phyloP scores from a whole-genome alignment of 2,113 vertebrate genomes.

The Oncorhynchus keta region DNA sequence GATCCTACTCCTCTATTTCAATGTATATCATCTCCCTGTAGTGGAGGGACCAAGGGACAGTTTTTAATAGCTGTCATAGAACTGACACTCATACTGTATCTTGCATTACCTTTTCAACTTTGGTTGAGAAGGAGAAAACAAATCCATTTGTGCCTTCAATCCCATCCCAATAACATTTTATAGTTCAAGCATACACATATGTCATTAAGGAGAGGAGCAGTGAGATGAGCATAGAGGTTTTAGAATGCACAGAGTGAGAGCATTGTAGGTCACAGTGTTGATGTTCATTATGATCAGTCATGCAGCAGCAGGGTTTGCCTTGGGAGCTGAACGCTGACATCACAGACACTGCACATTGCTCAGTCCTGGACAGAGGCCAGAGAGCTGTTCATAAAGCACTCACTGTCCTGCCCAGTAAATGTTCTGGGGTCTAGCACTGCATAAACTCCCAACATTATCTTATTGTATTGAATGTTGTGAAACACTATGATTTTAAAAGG shows the following conservation, averaged over 20 bases:
- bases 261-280: constrained; percentile 4
- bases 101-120: constrained; percentile 1
- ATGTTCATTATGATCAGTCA: constrained; percentile 9
- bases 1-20: background rate
- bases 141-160: background rate
- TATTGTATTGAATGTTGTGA: background rate
- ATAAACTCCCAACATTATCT: background rate
- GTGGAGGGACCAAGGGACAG: background rate
- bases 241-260: background rate
- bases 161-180: background rate
- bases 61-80: background rate
- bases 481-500: background rate
- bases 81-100: background rate
- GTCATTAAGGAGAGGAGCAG: background rate
- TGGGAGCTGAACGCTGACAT: background rate
- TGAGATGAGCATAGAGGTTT: background rate
- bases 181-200: background rate
- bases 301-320: background rate
- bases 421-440: background rate
- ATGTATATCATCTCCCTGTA: background rate
- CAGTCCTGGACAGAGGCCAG: constrained; percentile 1
- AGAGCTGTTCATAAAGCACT: background rate
- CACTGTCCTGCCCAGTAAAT: background rate
- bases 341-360: constrained; percentile 3
- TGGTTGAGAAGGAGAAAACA: background rate